Base-by-base conservation (phyloP, 2,113 vertebrate species). In the Eubucco bourcierii region DNA sequence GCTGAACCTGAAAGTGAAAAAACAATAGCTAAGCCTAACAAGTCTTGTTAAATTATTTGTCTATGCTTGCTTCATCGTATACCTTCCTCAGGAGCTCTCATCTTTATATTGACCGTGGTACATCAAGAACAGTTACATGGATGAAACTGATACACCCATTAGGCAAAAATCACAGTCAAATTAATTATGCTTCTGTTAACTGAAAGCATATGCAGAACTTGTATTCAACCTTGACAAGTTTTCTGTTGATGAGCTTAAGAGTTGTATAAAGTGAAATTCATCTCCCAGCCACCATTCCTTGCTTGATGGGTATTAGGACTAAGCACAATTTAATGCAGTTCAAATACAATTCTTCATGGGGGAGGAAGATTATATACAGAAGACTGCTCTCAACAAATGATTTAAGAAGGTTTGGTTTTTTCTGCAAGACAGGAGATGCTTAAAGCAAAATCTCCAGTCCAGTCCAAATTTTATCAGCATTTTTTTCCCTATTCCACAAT, bases 1-100 rank as follows among this genome's bases (percentile, higher is more conserved):
- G 99, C 99, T 53, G 99, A 99, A 93, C 99, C 99, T 99, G 93
- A 64, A 96, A 96, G 65, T 95, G 60, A 56, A 94, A 91, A 91
- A 21, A 41, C 5, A 2, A 67, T 77, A 60, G 27, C 31, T 84
- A 86, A 91, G 64, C 58, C 60, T 65, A 76, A 58, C 3, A 83
- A 34, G 27, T 52, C 28, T 78, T 71, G 15, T 44, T 82, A 83
- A 93, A 80, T 55, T 33, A 78, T 6, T 71, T 84, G 12, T 47
- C 44, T 78, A 5, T 80, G 19, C 37, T 76, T 83, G 65, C 37
- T 68, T 70, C 44, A 37, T 14, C 70, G 46, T n/a, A 41, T 29
- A 31, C 11, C 15, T 52, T 34, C 27, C 52, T 46, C 5, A 73
- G 28, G 34, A 87, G 50, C 37, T 87, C 34, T 74, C 24, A 47